These are phyloP conservation scores for Sparidentex hasta DNA, from an alignment of 2,797 vertebrate genomes.

Conservation along the genomic window DNA sequence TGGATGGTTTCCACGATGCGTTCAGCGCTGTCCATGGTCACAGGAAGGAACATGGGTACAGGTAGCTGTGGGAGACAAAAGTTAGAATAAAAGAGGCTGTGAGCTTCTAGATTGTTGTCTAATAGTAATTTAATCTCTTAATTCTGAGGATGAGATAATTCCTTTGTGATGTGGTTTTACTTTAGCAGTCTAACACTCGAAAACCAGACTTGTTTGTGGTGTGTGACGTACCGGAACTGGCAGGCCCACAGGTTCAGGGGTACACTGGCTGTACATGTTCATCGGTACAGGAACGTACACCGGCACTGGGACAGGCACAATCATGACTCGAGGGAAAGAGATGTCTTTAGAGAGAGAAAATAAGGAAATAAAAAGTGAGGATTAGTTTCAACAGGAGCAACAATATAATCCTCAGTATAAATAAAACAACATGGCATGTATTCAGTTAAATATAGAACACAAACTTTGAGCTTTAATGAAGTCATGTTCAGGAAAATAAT, in stretches of 20 bases:
- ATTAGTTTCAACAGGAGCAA: background rate
- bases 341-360: constrained; percentile 63
- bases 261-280: constrained; percentile 94
- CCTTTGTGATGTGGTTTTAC: background rate
- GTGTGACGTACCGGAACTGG: constrained; percentile 14
- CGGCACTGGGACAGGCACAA: constrained; percentile 95
- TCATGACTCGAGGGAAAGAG: constrained; percentile 82
- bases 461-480: background rate
- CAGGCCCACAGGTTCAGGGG: constrained; percentile 83
- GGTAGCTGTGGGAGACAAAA: constrained; percentile 86
- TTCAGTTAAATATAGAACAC: background rate
- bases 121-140: background rate
- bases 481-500: no score
- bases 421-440: background rate
- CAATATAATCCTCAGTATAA: background rate
- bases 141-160: background rate
- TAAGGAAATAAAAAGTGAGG: background rate
- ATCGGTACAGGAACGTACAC: constrained; percentile 95
- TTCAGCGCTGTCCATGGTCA: constrained; percentile 89
- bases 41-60: constrained; percentile 94
- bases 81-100: background rate
- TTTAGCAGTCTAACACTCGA: background rate
- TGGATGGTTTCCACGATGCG: constrained; percentile 91
- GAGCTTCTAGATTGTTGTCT: background rate
- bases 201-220: background rate